phyloP scores from a whole-genome alignment of 1,140 invertebrate species.

The Manduca sexta region DNA sequence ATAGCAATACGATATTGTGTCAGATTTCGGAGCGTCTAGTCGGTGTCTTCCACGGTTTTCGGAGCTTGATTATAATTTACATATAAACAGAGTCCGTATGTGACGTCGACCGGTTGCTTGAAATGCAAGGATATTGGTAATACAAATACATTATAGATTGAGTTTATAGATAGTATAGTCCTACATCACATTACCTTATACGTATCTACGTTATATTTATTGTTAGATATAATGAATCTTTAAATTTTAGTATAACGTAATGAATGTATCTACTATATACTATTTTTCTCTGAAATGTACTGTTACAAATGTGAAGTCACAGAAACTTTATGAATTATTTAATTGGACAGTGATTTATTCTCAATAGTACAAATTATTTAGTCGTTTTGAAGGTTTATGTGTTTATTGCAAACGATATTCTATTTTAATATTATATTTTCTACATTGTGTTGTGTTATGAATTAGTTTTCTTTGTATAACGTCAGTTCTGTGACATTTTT shows the following conservation, averaged over 20 bases:
- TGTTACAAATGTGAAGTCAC: background rate
- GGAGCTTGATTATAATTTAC: background rate
- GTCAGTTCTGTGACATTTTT: background rate
- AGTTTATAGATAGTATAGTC: too few species aligned
- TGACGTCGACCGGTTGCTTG: too few species aligned
- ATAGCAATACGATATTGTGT: background rate
- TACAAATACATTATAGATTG: too few species aligned
- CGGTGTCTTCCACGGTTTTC: slow-evolving; percentile 39
- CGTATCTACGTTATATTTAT: too few species aligned
- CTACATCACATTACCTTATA: too few species aligned
- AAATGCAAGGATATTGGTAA: too few species aligned
- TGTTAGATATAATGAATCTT: background rate
- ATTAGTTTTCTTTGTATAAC: slow-evolving; percentile 19
- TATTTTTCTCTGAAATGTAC: background rate
- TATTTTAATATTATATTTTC: slow-evolving; percentile 31
- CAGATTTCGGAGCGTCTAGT: slow-evolving; percentile 14
- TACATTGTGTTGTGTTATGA: slow-evolving; percentile 30
- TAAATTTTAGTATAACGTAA: background rate
- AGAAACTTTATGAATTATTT: slow-evolving; percentile 17
- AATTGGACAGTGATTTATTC: slow-evolving; percentile 32
- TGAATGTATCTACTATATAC: background rate
- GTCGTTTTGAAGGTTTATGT: slow-evolving; percentile 42
- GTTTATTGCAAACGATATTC: slow-evolving; percentile 28
- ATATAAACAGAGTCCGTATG: background rate
- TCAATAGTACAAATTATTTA: slow-evolving; percentile 59